Percentiles rank a stretch among this genome's conserved stretches.
These are phyloP conservation scores for Premnoplex brunnescens DNA, from an alignment of 2,797 vertebrate species.

Conservation along the genomic window DNA sequence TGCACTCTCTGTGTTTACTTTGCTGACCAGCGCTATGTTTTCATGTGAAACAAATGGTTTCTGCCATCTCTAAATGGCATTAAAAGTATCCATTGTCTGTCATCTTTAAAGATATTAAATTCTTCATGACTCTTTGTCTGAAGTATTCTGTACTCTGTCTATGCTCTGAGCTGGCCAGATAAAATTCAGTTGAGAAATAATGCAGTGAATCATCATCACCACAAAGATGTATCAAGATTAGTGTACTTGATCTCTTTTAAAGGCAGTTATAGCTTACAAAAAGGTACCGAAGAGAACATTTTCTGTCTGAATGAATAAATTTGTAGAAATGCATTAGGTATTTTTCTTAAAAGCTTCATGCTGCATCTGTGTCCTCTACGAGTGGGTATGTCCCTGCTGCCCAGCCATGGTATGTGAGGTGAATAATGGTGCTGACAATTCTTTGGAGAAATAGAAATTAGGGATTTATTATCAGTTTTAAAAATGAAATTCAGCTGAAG, in stretches of 20 bases:
- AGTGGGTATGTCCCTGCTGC: background rate
- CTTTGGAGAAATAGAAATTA: background rate
- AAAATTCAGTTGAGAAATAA: background rate
- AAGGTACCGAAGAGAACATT: background rate
- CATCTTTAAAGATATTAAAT: background rate
- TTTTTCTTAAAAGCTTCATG: background rate
- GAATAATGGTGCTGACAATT: background rate
- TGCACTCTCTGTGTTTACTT: background rate
- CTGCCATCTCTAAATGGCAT: background rate
- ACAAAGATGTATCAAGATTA: background rate
- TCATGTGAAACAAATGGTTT: background rate
- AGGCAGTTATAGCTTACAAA: background rate
- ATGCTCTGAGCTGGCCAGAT: background rate
- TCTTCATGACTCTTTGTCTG: background rate
- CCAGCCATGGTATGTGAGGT: background rate
- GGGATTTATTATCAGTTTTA: background rate
- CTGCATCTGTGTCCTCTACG: background rate
- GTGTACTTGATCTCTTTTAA: background rate
- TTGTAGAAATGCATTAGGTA: background rate
- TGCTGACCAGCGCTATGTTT: background rate
- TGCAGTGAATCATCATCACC: background rate
- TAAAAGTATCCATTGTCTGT: background rate
- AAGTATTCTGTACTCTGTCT: background rate
- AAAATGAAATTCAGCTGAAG: background rate
- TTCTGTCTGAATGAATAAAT: background rate